Evolutionary conservation across 2,113 vertebrate species (phyloP).

Genomic region (Laticauda colubrina): DNA sequence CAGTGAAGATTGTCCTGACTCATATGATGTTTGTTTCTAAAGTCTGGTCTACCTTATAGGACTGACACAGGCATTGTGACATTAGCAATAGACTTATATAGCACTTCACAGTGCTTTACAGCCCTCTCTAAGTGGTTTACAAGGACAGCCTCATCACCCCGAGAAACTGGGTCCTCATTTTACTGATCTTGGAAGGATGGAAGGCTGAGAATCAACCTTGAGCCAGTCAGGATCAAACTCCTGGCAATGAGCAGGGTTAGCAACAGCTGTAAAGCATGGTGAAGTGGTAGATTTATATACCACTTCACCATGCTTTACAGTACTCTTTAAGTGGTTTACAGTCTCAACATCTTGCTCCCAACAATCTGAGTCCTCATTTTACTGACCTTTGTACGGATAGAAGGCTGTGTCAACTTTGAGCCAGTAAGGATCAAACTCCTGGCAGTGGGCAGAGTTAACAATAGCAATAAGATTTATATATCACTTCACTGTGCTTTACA

Average conservation of each 20-base stretch:
- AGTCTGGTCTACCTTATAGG: background rate
- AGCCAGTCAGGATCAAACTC: too few species aligned
- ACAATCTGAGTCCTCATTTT: background rate
- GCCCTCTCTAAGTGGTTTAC: too few species aligned
- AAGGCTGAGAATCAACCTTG: too few species aligned
- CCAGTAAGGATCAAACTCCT: background rate
- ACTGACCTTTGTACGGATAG: background rate
- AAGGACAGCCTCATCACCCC: too few species aligned
- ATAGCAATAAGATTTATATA: background rate
- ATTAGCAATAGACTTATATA: background rate
- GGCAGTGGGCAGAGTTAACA: background rate
- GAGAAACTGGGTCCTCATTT: too few species aligned
- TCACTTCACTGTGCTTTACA: background rate
- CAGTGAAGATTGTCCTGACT: background rate
- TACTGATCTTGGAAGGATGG: too few species aligned
- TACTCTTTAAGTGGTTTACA: background rate
- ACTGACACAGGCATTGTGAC: background rate
- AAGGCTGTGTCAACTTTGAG: background rate
- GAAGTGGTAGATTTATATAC: too few species aligned
- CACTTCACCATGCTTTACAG: too few species aligned
- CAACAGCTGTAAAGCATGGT: too few species aligned
- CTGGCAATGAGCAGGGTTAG: too few species aligned
- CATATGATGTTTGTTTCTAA: background rate
- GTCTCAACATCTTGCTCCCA: background rate
- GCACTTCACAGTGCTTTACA: background rate